These are phyloP conservation scores for Formica aserva DNA, from an alignment of 2,888 invertebrate genomes.

Conservation along the genomic window DNA sequence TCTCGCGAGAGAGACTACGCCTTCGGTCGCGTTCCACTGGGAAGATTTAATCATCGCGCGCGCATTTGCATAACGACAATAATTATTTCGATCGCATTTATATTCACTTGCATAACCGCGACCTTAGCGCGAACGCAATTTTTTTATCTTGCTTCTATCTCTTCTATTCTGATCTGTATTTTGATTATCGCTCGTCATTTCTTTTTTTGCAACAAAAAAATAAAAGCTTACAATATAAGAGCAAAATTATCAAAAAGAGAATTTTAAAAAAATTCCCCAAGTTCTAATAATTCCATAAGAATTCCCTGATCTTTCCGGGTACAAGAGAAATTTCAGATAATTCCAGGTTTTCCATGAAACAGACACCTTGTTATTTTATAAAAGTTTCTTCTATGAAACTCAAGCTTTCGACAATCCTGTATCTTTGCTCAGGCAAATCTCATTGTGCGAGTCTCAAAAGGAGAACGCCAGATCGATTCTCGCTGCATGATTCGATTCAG, in stretches of 20 bases:
- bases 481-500: background rate
- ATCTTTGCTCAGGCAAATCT: background rate
- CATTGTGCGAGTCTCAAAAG: background rate
- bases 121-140: background rate
- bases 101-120: slow-evolving; percentile 15
- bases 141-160: background rate
- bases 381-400: background rate
- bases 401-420: background rate
- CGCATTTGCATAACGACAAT: slow-evolving; percentile 51
- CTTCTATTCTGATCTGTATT: background rate
- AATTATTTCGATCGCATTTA: slow-evolving; percentile 40
- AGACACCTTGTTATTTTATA: background rate
- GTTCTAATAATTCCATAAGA: background rate
- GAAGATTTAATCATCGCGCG: slow-evolving; percentile 33
- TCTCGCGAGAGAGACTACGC: background rate
- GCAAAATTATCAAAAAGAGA: background rate
- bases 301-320: no score
- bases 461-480: background rate
- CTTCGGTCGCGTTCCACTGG: slow-evolving; percentile 10
- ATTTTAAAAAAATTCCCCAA: background rate
- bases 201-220: background rate
- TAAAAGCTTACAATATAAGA: background rate
- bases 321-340: no score
- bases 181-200: background rate
- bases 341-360: no score